phyloP scores from a whole-genome alignment of 1,140 invertebrate genomes.

The Heliconius nattereri region DNA sequence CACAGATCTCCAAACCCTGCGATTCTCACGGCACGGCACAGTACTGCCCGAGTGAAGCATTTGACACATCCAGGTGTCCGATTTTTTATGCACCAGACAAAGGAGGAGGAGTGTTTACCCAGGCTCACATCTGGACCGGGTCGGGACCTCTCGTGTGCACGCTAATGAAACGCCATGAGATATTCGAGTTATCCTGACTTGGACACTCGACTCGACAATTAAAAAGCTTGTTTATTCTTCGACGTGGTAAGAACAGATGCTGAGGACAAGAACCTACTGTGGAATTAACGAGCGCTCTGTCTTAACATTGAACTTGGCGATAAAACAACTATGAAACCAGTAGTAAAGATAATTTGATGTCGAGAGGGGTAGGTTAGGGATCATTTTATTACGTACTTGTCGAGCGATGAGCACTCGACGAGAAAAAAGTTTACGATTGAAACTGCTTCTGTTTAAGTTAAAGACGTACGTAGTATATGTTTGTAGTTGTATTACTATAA shows the following conservation, averaged over 20 bases:
- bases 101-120: conserved; percentile 68
- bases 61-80: conserved; percentile 80
- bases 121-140: conserved; percentile 70
- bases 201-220: conserved; percentile 49
- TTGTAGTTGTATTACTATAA: background rate
- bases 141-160: conserved; percentile 66
- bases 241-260: conserved; percentile 53
- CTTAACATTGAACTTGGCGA: conserved; percentile 75
- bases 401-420: conserved; percentile 26
- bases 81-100: conserved; percentile 74
- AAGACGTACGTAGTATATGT: background rate
- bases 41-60: conserved; percentile 72
- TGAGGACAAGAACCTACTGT: conserved; percentile 59
- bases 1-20: conserved; percentile 44
- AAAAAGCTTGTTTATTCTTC: conserved; percentile 61
- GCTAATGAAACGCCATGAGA: conserved; percentile 65
- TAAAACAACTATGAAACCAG: conserved; percentile 75
- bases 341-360: conserved; percentile 68
- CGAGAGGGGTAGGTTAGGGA: conserved; percentile 63
- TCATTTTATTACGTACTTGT: conserved; percentile 32
- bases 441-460: conserved; percentile 17
- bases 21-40: conserved; percentile 68
- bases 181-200: conserved; percentile 52
- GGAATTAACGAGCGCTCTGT: conserved; percentile 52
- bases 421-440: conserved; percentile 19